A percentile compares a stretch with the other conserved stretches of the same genome.
Evolutionary conservation across 2,888 invertebrate species (phyloP).

Genomic region (Cyrtodaria siliqua): DNA sequence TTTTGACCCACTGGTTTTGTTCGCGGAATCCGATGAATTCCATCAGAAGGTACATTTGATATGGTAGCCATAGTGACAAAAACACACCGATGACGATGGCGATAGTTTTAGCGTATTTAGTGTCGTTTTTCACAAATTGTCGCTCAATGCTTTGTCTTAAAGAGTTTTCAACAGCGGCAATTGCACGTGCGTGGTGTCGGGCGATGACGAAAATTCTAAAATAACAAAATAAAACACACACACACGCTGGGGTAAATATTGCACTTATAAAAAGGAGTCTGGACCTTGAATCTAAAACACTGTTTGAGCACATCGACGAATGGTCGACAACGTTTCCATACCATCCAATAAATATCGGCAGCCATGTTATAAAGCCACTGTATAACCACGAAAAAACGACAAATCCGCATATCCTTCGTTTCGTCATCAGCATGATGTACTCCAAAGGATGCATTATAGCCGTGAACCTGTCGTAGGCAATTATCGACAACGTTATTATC

Average conservation of each 20-base stretch:
- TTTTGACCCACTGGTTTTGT: conserved; percentile 87
- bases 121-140: conserved; percentile 79
- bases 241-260: conserved; percentile 89
- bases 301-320: conserved; percentile 49
- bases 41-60: conserved; percentile 87
- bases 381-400: conserved; percentile 89
- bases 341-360: conserved; percentile 87
- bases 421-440: conserved; percentile 89
- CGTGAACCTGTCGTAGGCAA: conserved; percentile 89
- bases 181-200: conserved; percentile 89
- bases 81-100: conserved; percentile 89
- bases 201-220: conserved; percentile 89
- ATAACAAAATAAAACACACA: conserved; percentile 89
- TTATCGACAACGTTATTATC: conserved; percentile 89
- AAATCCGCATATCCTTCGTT: conserved; percentile 88
- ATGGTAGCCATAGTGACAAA: conserved; percentile 89
- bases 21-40: conserved; percentile 82
- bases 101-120: conserved; percentile 89
- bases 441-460: conserved; percentile 89
- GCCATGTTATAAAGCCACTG: conserved; percentile 88
- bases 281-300: conserved; percentile 84
- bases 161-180: conserved; percentile 89
- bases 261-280: conserved; percentile 88
- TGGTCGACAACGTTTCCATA: conserved; percentile 53
- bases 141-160: conserved; percentile 84